Evolutionary conservation across 2,113 vertebrate species (phyloP), one percentile per base, ranked within the genome.

Genomic region (Ctenodactylus gundi): DNA sequence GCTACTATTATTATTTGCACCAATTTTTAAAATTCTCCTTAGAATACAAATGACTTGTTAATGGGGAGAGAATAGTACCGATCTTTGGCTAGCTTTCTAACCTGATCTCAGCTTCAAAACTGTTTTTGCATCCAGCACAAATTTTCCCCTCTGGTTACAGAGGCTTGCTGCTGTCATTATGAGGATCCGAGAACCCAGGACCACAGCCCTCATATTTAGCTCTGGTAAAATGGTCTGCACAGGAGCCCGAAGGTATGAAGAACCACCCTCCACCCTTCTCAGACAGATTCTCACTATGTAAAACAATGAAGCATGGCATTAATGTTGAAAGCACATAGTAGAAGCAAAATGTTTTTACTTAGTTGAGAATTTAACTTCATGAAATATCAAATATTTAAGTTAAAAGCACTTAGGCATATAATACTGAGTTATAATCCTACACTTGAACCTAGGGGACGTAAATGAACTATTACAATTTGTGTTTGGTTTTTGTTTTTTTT

Each of bases 161-260:
- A 99, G 99, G 81, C 99, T 99, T 97, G 99, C 99, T 11, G 99
- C 99, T 0, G 99, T 99, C 60, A 99, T 99, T 94, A 99, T 99
- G 99, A 98, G 99, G 95, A 99, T 99, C 97, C 98, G 99, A 44
- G 99, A 99, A 46, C 99, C 99, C 29, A 97, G 99, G 92, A 99
- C 99, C 62, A 99, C 99, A 7, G 99, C 99, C 1, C 98, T 99
- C 68, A 99, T 99, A 97, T 99, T 99, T 98, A 99, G 99, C 96
- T 99, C 99, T 36, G 99, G 99, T 91, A 99, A 99, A 98, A 99
- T 99, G 98, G 99, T 99, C 97, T 99, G 99, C 96, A 99, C 99
- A 0, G 99, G 99, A 96, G 99, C 99, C 95, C 99, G 99, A 98
- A 99, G 99, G 99, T 99, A 97, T 9, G 81, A 64, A 25, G 41